Evolutionary conservation across 2,888 invertebrate genomes (phyloP).

Genomic region (Lysandra coridon): DNA sequence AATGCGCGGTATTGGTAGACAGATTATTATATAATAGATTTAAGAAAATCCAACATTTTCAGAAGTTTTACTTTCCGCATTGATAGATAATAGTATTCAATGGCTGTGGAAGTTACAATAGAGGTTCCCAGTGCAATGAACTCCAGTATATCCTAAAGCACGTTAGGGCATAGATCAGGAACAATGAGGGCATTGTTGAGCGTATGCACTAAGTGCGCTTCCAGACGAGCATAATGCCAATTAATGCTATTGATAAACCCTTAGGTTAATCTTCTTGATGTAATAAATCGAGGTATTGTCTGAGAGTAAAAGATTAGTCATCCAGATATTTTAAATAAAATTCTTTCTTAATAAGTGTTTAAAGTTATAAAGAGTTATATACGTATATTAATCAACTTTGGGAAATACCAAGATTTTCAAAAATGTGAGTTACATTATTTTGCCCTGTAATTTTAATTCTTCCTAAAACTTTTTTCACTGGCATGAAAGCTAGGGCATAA

Average conservation of each 20-base stretch:
- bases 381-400: too few species aligned
- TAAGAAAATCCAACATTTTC: too few species aligned
- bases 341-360: too few species aligned
- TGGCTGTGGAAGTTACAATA: background rate
- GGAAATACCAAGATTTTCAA: background rate
- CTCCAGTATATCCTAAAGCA: conserved; percentile 21
- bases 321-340: background rate
- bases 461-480: too few species aligned
- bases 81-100: background rate
- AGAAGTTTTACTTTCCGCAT: too few species aligned
- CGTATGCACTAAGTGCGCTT: conserved; percentile 11
- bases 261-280: conserved; percentile 20
- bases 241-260: conserved; percentile 30
- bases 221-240: conserved; percentile 23
- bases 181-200: conserved; percentile 28
- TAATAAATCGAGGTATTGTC: conserved; percentile 19
- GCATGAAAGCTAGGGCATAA: too few species aligned
- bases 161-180: conserved; percentile 28
- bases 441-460: background rate
- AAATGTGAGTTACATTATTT: background rate
- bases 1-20: too few species aligned
- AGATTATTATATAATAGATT: too few species aligned
- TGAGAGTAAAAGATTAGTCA: background rate
- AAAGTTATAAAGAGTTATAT: too few species aligned
- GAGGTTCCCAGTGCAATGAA: conserved; percentile 8